phyloP scores from a whole-genome alignment of 2,113 vertebrate genomes.

The Rhynchopsitta pachyrhyncha region DNA sequence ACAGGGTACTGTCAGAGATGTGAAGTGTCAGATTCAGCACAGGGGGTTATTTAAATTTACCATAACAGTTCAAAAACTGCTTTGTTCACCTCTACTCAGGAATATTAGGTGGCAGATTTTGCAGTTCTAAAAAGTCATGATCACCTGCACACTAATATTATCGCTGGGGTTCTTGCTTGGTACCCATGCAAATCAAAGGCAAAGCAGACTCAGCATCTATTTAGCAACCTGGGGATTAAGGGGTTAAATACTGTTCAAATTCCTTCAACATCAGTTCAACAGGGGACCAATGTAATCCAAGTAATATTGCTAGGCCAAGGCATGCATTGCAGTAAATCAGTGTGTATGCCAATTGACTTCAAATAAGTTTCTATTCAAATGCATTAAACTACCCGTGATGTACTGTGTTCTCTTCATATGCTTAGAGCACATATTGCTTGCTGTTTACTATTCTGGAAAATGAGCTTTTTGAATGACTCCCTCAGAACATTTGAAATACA shows the following conservation, averaged over 20 bases:
- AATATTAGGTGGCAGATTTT: not conserved
- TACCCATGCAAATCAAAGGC: not conserved
- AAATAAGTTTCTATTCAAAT: not conserved
- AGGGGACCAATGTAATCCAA: not conserved
- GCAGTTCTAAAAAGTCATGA: not conserved
- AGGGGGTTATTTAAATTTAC: not conserved
- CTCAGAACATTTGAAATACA: not conserved
- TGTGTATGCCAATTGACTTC: not conserved
- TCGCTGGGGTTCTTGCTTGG: not conserved
- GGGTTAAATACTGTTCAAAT: not conserved
- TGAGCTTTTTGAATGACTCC: not conserved
- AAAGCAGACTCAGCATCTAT: not conserved
- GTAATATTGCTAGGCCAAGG: not conserved
- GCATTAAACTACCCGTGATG: not conserved
- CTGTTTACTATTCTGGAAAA: slow-evolving; percentile 12
- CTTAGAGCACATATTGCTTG: not conserved
- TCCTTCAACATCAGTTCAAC: not conserved
- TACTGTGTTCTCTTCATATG: not conserved
- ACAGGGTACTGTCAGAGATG: not conserved
- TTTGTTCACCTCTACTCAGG: not conserved
- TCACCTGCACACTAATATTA: not conserved
- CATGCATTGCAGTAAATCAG: not conserved
- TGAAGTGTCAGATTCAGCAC: not conserved
- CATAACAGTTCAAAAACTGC: not conserved
- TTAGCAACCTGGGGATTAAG: not conserved